A percentile compares a stretch with the other conserved stretches of the same genome.
Conservation (phyloP, 2,113 vertebrate species). For the Leptosomus discolor region DNA sequence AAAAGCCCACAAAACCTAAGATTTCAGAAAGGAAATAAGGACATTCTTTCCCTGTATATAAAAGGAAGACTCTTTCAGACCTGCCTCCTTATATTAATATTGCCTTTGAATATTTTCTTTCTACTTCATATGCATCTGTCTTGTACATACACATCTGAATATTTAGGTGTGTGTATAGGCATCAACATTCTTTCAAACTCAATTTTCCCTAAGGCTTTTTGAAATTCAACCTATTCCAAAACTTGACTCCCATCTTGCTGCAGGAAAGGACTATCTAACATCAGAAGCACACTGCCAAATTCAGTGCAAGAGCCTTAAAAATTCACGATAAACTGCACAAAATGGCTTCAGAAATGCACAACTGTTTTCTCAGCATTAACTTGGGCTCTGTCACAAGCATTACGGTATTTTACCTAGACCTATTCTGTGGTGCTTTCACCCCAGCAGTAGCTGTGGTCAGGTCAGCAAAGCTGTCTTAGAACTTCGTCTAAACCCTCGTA, state of each 20-base stretch:
- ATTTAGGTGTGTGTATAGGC: background rate
- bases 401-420: background rate
- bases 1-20: background rate
- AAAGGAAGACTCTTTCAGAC: background rate
- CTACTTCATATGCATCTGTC: background rate
- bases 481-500: background rate
- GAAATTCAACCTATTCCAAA: background rate
- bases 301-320: background rate
- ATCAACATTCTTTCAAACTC: background rate
- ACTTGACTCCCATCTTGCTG: background rate
- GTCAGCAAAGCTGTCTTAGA: background rate
- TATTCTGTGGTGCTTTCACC: background rate
- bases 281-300: background rate
- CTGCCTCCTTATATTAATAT: background rate
- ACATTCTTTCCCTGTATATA: background rate
- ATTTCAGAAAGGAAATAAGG: background rate
- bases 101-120: background rate
- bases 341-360: background rate
- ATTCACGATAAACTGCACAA: background rate
- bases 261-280: background rate
- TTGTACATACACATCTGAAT: background rate
- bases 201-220: background rate
- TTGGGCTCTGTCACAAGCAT: background rate
- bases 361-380: background rate
- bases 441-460: background rate